phyloP scores from a whole-genome alignment of 1,140 invertebrate species.

The Chlorops oryzae region DNA sequence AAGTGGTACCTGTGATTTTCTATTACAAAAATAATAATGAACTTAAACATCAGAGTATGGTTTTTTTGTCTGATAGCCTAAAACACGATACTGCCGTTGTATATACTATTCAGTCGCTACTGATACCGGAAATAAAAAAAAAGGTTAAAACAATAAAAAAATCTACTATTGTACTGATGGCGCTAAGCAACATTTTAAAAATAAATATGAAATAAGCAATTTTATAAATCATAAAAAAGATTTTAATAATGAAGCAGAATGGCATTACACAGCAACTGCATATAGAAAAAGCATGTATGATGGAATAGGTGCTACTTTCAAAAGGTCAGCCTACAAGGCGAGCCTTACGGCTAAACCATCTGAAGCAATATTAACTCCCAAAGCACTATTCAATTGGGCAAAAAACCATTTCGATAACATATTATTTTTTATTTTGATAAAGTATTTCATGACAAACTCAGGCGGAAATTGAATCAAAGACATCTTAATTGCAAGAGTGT shows the following conservation, averaged over 20 bases:
- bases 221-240: slow-evolving; percentile 15
- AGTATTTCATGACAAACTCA: too few species aligned
- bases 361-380: too few species aligned
- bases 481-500: too few species aligned
- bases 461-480: too few species aligned
- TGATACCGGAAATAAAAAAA: slow-evolving; percentile 16
- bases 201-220: slow-evolving; percentile 23
- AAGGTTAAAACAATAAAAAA: slow-evolving; percentile 12
- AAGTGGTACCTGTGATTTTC: not conserved
- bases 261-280: slow-evolving; percentile 36
- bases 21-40: not conserved
- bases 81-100: slow-evolving; percentile 18
- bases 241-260: slow-evolving; percentile 25
- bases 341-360: slow-evolving; percentile 14
- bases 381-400: too few species aligned
- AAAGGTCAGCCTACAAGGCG: slow-evolving; percentile 16
- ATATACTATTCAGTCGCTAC: slow-evolving; percentile 15
- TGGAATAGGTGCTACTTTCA: slow-evolving; percentile 23
- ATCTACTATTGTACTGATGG: slow-evolving; percentile 22
- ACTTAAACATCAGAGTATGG: not conserved
- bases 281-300: slow-evolving; percentile 34
- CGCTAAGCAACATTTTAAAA: slow-evolving; percentile 25
- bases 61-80: slow-evolving; percentile 2
- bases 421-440: too few species aligned
- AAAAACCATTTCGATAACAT: too few species aligned